These are phyloP conservation scores for Austrofundulus limnaeus DNA, from an alignment of 2,113 vertebrate species.

Conservation along the genomic window DNA sequence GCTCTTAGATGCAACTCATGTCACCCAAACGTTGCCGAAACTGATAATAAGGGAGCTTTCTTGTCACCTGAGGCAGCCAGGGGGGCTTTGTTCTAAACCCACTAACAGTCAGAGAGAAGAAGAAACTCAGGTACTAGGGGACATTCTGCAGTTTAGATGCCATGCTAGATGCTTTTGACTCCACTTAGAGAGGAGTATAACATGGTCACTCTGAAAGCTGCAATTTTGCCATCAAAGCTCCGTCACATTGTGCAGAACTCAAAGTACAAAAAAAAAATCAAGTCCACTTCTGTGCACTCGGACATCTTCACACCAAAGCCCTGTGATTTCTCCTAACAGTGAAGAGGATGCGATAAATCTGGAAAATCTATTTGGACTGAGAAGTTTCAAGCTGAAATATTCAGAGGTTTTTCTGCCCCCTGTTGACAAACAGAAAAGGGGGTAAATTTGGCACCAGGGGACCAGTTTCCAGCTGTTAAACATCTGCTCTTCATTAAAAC, in stretches of 20 bases:
- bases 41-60: slow-evolving; percentile 14
- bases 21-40: slow-evolving; percentile 28
- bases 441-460: slow-evolving; percentile 66
- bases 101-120: slow-evolving; percentile 10
- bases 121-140: slow-evolving; percentile 14
- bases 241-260: slow-evolving; percentile 36
- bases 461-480: slow-evolving; percentile 41
- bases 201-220: slow-evolving; percentile 27
- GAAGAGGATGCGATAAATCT: slow-evolving; percentile 5
- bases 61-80: slow-evolving; percentile 4
- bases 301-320: slow-evolving; percentile 5
- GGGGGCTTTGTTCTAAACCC: slow-evolving; percentile 17
- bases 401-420: slow-evolving; percentile 66
- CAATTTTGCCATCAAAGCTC: slow-evolving; percentile 25
- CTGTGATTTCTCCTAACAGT: slow-evolving; percentile 18
- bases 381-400: slow-evolving; percentile 19
- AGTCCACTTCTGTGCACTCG: slow-evolving; percentile 14
- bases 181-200: slow-evolving; percentile 2
- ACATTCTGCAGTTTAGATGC: slow-evolving; percentile 40
- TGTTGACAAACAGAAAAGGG: slow-evolving; percentile 54
- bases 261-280: slow-evolving; percentile 10
- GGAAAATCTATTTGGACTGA: slow-evolving; percentile 15
- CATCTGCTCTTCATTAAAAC: slow-evolving; percentile 13
- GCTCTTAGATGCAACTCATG: slow-evolving; percentile 22
- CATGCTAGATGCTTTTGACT: slow-evolving; percentile 31